Percentiles rank a stretch among this genome's conserved stretches.
Conservation (phyloP, 2,113 vertebrate species). For the Chascanopsetta lugubris region DNA sequence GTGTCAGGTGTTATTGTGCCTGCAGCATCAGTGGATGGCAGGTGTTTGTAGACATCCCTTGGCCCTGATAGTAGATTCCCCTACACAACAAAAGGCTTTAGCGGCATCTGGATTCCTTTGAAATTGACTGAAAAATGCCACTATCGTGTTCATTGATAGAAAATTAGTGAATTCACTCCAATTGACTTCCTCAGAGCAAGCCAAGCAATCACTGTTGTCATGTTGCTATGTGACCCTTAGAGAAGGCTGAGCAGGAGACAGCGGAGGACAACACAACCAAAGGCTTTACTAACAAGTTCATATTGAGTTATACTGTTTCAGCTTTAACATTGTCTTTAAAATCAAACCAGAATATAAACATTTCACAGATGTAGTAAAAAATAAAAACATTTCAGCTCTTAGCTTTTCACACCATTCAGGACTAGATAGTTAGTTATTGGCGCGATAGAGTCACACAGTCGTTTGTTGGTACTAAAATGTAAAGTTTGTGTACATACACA, state of each 20-base stretch:
- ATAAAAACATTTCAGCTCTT: conserved; percentile 6
- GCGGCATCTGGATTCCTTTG: conserved; percentile 42
- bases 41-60: conserved; percentile 54
- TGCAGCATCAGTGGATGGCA: conserved; percentile 49
- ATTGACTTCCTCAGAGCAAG: conserved; percentile 59
- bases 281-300: conserved; percentile 15
- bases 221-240: conserved; percentile 54
- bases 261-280: conserved; percentile 49
- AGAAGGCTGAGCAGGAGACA: conserved; percentile 60
- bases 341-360: conserved; percentile 28
- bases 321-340: conserved; percentile 14
- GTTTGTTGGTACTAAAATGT: too few species aligned
- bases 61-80: conserved; percentile 50
- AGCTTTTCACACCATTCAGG: background rate
- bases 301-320: conserved; percentile 4
- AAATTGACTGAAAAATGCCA: conserved; percentile 63
- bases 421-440: background rate
- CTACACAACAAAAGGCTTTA: conserved; percentile 47
- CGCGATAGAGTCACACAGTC: too few species aligned
- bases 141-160: conserved; percentile 60
- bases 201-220: conserved; percentile 47
- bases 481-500: background rate
- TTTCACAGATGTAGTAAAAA: background rate
- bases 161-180: conserved; percentile 53
- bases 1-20: conserved; percentile 60